Evolutionary conservation across 2,888 invertebrate genomes (phyloP).

Genomic region (Corythucha ciliata): DNA sequence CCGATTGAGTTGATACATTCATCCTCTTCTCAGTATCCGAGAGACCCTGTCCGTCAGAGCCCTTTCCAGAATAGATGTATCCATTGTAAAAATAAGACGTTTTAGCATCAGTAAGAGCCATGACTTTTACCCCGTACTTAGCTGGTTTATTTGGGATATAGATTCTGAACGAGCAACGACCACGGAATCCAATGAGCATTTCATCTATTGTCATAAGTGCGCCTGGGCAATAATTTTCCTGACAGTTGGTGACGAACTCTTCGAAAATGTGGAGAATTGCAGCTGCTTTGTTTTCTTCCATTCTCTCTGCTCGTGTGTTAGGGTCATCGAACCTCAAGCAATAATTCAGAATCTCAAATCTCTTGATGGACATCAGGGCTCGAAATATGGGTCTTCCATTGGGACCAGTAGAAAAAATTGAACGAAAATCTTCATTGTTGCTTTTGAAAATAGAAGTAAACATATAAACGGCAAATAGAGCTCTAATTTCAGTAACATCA

Average conservation of each 20-base stretch:
- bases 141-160: constrained; percentile 24
- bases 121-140: constrained; percentile 27
- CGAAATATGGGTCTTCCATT: too few relatives aligned
- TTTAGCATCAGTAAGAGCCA: constrained; percentile 23
- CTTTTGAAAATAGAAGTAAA: neutral
- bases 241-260: too few relatives aligned
- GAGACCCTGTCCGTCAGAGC: constrained; percentile 25
- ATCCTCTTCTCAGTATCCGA: too few relatives aligned
- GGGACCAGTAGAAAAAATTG: too few relatives aligned
- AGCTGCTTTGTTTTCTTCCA: neutral
- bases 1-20: constrained; percentile 21
- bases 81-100: constrained; percentile 21
- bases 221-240: neutral
- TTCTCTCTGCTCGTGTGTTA: constrained; percentile 4
- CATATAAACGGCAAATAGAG: neutral
- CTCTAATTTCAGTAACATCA: neutral
- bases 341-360: constrained; percentile 8
- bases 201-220: constrained; percentile 10
- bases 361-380: too few relatives aligned
- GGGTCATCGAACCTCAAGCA: constrained; percentile 17
- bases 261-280: neutral
- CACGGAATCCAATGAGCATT: too few relatives aligned
- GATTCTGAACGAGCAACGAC: too few relatives aligned
- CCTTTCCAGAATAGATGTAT: constrained; percentile 27
- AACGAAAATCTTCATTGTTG: too few relatives aligned